Evolutionary conservation across 2,888 invertebrate genomes (phyloP).

Genomic region (Anaspis maculata): DNA sequence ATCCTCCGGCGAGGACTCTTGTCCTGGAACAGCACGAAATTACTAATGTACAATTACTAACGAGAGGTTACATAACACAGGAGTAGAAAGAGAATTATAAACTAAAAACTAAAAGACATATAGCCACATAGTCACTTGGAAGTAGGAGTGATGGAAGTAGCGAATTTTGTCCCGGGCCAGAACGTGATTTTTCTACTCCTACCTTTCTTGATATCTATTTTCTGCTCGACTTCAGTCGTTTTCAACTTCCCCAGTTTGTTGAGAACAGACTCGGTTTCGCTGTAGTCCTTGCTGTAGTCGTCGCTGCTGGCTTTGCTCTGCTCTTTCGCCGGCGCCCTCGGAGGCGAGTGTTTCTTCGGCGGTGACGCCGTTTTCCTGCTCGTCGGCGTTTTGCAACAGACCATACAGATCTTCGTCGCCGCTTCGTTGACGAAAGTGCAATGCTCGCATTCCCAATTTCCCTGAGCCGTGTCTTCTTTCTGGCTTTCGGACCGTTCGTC

Average conservation of each 20-base stretch:
- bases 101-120: constrained; percentile 21
- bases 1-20: constrained; percentile 22
- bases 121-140: no score
- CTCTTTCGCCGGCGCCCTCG: constrained; percentile 14
- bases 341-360: constrained; percentile 10
- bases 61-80: no score
- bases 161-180: constrained; percentile 62
- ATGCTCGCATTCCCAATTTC: constrained; percentile 80
- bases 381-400: constrained; percentile 78
- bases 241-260: constrained; percentile 35
- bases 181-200: constrained; percentile 67
- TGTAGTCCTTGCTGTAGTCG: constrained; percentile 38
- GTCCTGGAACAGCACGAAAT: constrained; percentile 31
- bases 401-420: constrained; percentile 68
- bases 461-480: constrained; percentile 43
- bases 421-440: constrained; percentile 83
- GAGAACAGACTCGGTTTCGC: constrained; percentile 39
- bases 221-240: constrained; percentile 5
- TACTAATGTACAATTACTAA: no score
- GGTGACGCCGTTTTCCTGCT: constrained; percentile 4
- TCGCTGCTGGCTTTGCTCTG: constrained; percentile 32
- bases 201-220: constrained; percentile 64
- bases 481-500: constrained; percentile 31
- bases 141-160: constrained; percentile 26
- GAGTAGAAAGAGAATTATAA: no score